phyloP scores from a whole-genome alignment of 2,888 invertebrate genomes.

The Sarcophaga subvicina region DNA sequence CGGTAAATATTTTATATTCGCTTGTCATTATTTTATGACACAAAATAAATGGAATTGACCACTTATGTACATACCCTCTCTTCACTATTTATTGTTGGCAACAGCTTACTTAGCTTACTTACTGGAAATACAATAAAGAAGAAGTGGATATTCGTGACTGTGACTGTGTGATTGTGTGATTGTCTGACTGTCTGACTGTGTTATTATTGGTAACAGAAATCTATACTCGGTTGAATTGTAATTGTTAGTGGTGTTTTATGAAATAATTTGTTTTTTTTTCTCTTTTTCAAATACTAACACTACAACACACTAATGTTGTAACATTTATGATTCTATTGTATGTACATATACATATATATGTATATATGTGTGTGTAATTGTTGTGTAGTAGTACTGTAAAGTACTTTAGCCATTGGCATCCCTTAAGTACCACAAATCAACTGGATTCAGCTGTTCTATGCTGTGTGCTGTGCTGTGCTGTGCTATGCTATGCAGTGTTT shows the following conservation, averaged over 20 bases:
- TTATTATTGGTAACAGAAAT: not conserved
- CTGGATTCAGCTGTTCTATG: constrained; percentile 21
- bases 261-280: not conserved
- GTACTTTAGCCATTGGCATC: constrained; percentile 45
- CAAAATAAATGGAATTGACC: constrained; percentile 39
- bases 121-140: too few relatives aligned
- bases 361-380: too few relatives aligned
- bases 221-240: constrained; percentile 13
- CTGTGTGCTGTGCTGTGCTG: too few relatives aligned
- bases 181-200: not conserved
- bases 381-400: not conserved
- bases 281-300: constrained; percentile 19
- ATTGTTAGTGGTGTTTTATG: constrained; percentile 25
- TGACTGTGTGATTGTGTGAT: too few relatives aligned
- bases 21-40: constrained; percentile 37
- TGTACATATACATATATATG: too few relatives aligned
- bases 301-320: not conserved
- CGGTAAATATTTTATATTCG: not conserved
- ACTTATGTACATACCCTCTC: not conserved
- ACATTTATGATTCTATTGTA: too few relatives aligned
- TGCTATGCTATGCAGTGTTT: not conserved
- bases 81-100: too few relatives aligned
- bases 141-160: too few relatives aligned
- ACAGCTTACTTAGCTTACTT: too few relatives aligned
- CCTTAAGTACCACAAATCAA: constrained; percentile 61